Evolutionary conservation across 2,888 invertebrate species (phyloP).

Genomic region (Oligia latruncula): DNA sequence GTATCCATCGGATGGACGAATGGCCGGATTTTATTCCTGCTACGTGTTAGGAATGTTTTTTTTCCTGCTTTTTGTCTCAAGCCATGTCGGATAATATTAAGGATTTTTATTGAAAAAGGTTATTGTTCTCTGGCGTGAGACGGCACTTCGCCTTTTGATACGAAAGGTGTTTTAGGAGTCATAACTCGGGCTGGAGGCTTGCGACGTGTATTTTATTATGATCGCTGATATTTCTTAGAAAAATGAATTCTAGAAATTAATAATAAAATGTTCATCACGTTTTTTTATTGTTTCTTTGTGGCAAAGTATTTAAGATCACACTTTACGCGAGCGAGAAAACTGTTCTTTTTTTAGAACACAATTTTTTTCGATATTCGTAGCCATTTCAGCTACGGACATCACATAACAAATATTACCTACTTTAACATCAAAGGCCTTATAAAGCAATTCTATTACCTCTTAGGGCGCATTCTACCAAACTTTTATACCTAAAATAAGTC

Average conservation of each 20-base stretch:
- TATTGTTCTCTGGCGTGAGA: constrained; percentile 59
- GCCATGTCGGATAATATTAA: constrained; percentile 63
- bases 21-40: constrained; percentile 69
- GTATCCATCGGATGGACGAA: constrained; percentile 66
- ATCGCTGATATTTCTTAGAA: constrained; percentile 37
- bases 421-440: background rate
- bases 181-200: constrained; percentile 36
- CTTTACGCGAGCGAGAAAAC: background rate
- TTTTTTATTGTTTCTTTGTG: background rate
- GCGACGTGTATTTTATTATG: constrained; percentile 47
- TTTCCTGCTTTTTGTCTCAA: constrained; percentile 59
- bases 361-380: background rate
- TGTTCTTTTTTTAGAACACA: background rate
- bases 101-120: constrained; percentile 69
- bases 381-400: background rate
- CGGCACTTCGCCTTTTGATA: constrained; percentile 58
- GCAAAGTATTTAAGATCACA: background rate
- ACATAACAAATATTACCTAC: background rate
- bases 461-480: no score
- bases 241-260: constrained; percentile 26
- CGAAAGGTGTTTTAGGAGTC: constrained; percentile 55
- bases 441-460: background rate
- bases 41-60: constrained; percentile 70
- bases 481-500: no score
- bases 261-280: background rate